Evolutionary conservation across 2,797 vertebrate genomes (phyloP), one percentile per base, ranked within the genome.

Genomic region (Microctenopoma lineatum): DNA sequence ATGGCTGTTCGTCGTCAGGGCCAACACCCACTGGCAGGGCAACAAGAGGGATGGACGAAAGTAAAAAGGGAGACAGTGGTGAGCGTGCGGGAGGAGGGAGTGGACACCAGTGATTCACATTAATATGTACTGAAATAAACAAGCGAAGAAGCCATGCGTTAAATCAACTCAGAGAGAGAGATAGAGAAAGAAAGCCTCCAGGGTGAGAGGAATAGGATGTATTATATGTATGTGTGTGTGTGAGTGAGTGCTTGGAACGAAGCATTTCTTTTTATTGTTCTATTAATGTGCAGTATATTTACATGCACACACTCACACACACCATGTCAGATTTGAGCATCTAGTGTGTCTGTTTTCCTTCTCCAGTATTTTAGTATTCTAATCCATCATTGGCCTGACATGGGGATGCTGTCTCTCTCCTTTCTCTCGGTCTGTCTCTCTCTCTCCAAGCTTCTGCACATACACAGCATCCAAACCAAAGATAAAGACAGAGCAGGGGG

Each of bases 301-400:
- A 76, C 70, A 69, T 38, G 18, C 74, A 59, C 64, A 21, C 74
- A 60, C 58, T 38, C 58, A 48, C 51, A 14, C 81, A 68, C 74
- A 65, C 55, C 73, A 59, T 67, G 83, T 86, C 77, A 84, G 71
- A 87, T 84, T 82, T 77, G 69, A 73, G 71, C 32, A 47, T 80
- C 58, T 62, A 70, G 71, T 79, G 82, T 78, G 73, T 81, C 75
- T 88, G 77, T 68, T 85, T 73, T 84, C 81, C 72, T 73, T 86
- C 74, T 71, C 65, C 45, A 79, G 77, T 83, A 86, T 88, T 89
- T 91, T 78, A 82, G 84, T 87, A 87, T 90, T 87, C 82, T 87
- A 89, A 92, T 92, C 86, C 83, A 87, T 90, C 85, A 86, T 79
- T 88, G 87, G 88, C 74, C 87, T 90, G 91, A 92, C 89, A 90